Percentiles rank a stretch among this genome's conserved stretches.
Conservation (phyloP, 2,113 vertebrate genomes). For the Rhynchomys soricoides region DNA sequence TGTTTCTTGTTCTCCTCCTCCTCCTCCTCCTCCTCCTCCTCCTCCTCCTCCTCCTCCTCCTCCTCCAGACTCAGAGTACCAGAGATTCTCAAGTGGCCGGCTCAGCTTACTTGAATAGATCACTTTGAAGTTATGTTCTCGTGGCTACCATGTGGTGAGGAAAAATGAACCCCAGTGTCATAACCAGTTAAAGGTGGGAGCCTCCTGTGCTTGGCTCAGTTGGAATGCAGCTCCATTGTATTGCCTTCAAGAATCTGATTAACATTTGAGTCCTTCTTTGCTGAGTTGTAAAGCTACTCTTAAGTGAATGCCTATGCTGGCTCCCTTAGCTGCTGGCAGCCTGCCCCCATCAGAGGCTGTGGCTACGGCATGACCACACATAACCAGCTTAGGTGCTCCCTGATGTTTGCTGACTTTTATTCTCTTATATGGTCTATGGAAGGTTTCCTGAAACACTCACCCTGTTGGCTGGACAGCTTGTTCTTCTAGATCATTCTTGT, state of each 20-base stretch:
- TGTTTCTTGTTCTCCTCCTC: background rate
- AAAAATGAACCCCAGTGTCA: background rate
- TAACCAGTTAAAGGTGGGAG: background rate
- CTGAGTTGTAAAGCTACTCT: background rate
- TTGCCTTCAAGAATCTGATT: too few relatives aligned
- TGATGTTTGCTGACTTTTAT: background rate
- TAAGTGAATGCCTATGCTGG: background rate
- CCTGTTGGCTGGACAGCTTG: background rate
- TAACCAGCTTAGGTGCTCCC: too few relatives aligned
- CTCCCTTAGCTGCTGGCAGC: background rate
- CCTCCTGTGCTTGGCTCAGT: background rate
- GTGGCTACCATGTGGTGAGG: background rate
- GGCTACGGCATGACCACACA: background rate
- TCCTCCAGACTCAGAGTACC: background rate
- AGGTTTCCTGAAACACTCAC: background rate
- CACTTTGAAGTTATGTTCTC: background rate
- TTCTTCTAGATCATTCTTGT: background rate
- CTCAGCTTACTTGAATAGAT: background rate
- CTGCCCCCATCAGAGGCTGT: background rate
- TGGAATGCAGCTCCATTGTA: background rate
- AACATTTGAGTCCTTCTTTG: background rate
- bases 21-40: accelerated
- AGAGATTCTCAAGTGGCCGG: background rate
- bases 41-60: background rate
- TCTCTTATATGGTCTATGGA: background rate